Conservation (phyloP, 2,888 invertebrate species). For the Ochropacha duplaris region DNA sequence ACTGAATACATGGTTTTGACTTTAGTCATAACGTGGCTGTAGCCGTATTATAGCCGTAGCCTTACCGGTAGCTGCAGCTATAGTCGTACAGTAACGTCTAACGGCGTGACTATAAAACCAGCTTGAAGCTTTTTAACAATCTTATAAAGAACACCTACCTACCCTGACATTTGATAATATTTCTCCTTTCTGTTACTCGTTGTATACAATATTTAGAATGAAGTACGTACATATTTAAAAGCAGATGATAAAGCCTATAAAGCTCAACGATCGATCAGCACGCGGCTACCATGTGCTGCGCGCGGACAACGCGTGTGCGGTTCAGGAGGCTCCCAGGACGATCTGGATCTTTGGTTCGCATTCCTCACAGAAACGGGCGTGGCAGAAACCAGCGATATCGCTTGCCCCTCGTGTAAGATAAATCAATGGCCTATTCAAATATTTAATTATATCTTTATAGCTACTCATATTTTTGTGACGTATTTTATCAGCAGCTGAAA, state of each 20-base stretch:
- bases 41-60: background rate
- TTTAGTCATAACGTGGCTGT: no score
- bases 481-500: conserved; percentile 25
- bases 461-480: background rate
- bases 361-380: conserved; percentile 65
- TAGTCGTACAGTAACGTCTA: no score
- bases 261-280: conserved; percentile 48
- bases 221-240: background rate
- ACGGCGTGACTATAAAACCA: no score
- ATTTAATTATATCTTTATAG: no score
- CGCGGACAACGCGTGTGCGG: conserved; percentile 19
- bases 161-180: no score
- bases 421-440: background rate
- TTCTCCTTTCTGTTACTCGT: no score
- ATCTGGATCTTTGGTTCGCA: conserved; percentile 67
- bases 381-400: conserved; percentile 43
- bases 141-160: no score
- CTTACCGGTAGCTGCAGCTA: background rate
- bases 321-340: conserved; percentile 36
- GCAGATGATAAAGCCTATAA: conserved; percentile 30
- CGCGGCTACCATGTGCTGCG: conserved; percentile 38
- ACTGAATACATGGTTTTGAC: no score
- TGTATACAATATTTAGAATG: no score
- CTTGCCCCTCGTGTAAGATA: conserved; percentile 23
- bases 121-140: no score